Base-by-base conservation (phyloP, 1,140 invertebrate species). In the Pararge aegeria region DNA sequence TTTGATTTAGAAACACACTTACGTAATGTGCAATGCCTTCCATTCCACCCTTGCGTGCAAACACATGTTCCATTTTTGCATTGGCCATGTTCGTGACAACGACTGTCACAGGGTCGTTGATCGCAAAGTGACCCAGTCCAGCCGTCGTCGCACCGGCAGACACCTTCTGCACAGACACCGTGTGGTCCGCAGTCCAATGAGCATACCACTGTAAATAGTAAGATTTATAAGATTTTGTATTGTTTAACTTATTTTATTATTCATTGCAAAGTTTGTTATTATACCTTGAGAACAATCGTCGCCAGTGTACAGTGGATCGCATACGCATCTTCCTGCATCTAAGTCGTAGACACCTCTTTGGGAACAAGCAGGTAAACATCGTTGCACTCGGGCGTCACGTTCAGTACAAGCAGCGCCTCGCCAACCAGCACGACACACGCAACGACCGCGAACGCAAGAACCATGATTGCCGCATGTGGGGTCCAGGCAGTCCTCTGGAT, bases 11-110 rank as follows among this genome's bases (percentile, higher is more conserved):
- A 12, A 50, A 50, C 55, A 18, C 59, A 66, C 95, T 96, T 93
- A 99, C 98, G 96, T 72, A 99, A 87, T 27, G 97, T 98, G 90
- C 98, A 99, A 79, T 98, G 97, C 73, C 95, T 93, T 63, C 98
- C 98, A 90, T 99, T 99, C 98, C 98, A 99, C 55, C 98, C 98
- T 86, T 97, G 96, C 15, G 96, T 95, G 87, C 98, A 99, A 40
- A 98, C 94, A 85, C 98, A 99, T 19, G 97, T 98, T 27, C 98
- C 98, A 86, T 99, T 99, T 79, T 96, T 95, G 89, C 98, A 99
- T 83, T 97, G 96, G 0, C 98, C 98, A 75, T 98, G 97, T 70
- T 98, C 96, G n/a, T 94, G 94, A 81, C 97, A 98, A 52, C 98
- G 94, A n/a, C 93, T 81, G 78, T 98, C 96, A 87, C 97, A 98